Evolutionary conservation across 2,113 vertebrate species (phyloP), one percentile per base, ranked within the genome.

Genomic region (Cinclus mexicanus): DNA sequence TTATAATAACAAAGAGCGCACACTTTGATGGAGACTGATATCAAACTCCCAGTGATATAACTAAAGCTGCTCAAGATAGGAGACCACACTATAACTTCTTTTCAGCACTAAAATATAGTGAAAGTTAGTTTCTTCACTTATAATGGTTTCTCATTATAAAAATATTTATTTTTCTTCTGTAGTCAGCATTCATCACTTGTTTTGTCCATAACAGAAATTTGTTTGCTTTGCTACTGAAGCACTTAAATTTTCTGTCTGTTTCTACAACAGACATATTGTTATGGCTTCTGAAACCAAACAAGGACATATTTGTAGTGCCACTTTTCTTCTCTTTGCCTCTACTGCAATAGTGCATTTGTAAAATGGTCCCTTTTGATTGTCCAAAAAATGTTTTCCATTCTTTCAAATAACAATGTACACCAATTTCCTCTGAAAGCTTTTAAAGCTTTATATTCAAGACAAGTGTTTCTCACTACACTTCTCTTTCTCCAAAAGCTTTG

Each of bases 401-500:
- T 91, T 86, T 72, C 72, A 94, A 79, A 80, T 85, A 93, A 74
- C 22, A 46, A 37, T 12, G 7, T 37, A 39, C 18, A 77, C 33
- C 44, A 53, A 29, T 80, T 95, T 92, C 84, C 31, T 84, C 49
- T 63, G 57, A 75, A 91, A 88, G 72, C 41, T 92, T 92, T 95
- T 89, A 68, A 92, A 85, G 65, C 15, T 77, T 97, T 83, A 89
- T 78, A 92, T 87, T 94, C 83, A 90, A 55, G 16, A 59, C 7
- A 89, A 78, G 17, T 47, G 19, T 94, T 90, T 92, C 57, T 85
- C n/a, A 61, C 55, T 75, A 56, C 39, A 69, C 16, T 85, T 88
- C 29, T 61, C 17, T 53, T 39, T 89, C 26, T 93, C 68, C 42
- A 50, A 46, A 92, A 80, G 42, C 37, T 87, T 94, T 69, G 90